These are phyloP conservation scores for Sebastes kiyomatsui DNA, from an alignment of 2,797 vertebrate species.

Conservation along the genomic window DNA sequence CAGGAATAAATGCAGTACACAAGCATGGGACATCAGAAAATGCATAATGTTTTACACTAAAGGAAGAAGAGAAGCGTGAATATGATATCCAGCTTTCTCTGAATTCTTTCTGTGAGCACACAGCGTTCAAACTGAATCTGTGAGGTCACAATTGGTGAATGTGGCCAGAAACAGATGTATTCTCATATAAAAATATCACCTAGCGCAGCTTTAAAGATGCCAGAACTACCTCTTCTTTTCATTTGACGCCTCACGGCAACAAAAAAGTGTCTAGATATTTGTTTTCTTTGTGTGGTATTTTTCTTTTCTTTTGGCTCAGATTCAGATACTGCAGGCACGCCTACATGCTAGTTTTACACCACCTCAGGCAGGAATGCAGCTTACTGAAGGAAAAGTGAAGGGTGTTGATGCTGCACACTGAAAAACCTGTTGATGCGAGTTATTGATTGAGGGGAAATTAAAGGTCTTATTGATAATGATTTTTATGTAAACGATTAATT, in stretches of 20 bases:
- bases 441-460: background rate
- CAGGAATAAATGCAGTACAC: background rate
- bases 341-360: background rate
- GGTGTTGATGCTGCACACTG: background rate
- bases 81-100: background rate
- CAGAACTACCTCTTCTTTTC: background rate
- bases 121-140: background rate
- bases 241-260: background rate
- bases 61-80: background rate
- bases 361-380: background rate
- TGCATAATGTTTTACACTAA: background rate
- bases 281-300: background rate
- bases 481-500: no score
- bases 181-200: background rate
- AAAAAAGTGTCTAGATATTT: background rate
- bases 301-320: background rate
- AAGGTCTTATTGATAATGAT: no score
- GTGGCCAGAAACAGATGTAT: background rate
- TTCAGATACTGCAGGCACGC: background rate
- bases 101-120: background rate
- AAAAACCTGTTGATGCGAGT: background rate
- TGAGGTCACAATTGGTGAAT: background rate
- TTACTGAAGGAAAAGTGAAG: background rate
- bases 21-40: background rate
- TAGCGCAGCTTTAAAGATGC: background rate